Base-by-base conservation (phyloP, 2,888 invertebrate genomes). In the Ommatoiulus sabulosus region DNA sequence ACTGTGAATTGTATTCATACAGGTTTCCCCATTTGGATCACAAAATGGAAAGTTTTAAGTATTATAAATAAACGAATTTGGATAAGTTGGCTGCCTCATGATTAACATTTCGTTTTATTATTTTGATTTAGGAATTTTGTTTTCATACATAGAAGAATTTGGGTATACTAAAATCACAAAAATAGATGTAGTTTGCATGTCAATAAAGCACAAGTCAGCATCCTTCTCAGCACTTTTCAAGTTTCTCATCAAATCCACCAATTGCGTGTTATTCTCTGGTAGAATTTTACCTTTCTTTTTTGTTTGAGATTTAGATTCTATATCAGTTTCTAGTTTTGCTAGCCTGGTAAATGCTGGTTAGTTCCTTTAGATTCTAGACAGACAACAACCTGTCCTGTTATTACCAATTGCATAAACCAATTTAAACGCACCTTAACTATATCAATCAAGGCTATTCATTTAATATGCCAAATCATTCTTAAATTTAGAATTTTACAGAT, bases 41-140 rank as follows among this genome's bases (percentile, higher is more conserved):
- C 63, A 63, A 63, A 63, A 80, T 35, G 80, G 80, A 80, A 80
- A 80, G 80, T 80, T 80, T 35, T 7, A 80, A 80, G 80, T 80
- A 80, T 43, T 80, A 80, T 80, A 80, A 80, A 80, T 80, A 80
- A 80, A 80, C 80, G 35, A 80, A 35, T 7, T 43, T 80, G 80
- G 80, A 35, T 80, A 80, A 80, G 80, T 43, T 12, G 80, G 12
- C 35, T 80, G 24, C n/a, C 12, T 80, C 10, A 80, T 24, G 20
- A 72, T 80, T 35, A 52, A 52, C 15, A 52, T 12, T 52, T 52
- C 17, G 35, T 35, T 80, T 80, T 80, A 15, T 35, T 80, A 4
- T 4, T 24, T 24, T 43, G 80, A 15, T 80, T 80, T 35, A 12
- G 35, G 80, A 43, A 43, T 43, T 80, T 35, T 12, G 3, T 12